Evolutionary conservation across 1,140 invertebrate genomes (phyloP), one percentile per base, ranked within the genome.

Genomic region (Drosophila leontia): DNA sequence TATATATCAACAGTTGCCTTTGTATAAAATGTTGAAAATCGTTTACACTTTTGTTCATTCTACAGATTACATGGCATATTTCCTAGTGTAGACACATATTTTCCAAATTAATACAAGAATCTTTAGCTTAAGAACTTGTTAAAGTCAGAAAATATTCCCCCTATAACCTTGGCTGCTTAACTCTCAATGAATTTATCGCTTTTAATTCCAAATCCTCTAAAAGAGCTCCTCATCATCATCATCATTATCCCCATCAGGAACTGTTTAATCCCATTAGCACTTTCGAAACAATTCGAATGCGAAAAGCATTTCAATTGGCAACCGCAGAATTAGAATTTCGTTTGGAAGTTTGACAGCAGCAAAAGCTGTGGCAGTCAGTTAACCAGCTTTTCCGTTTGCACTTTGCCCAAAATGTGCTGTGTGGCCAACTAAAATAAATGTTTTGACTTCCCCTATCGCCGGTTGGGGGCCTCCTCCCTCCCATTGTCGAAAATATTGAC

Each of bases 291-390:
- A 72, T 72, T 39, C 44, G 53, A 50, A 72, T 72, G 55, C 55
- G 67, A 42, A 72, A 60, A 72, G 37, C 70, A 51, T 72, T 72
- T 72, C 70, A 72, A 74, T 70, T 71, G 68, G 53, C 44, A 72
- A 15, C 70, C 68, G 45, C 70, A 74, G 55, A 72, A 72, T 50
- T 72, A 71, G 69, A 71, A 60, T 50, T 72, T 72, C 15, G 48
- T 68, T 56, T 47, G 23, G 23, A 68, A 70, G 34, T 70, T 68
- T 68, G 63, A 53, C 67, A 56, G 65, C 65, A 63, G 23, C 37
- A n/a, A 17, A 42, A 61, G 42, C 41, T 37, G 34, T 19, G 62
- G 62, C 63, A 47, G 42, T 50, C 65, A 19, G 64, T 50, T 58
- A 60, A 72, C 45, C 70, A 72, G 70, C 53, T 56, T 39, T 56